Percentiles rank a stretch among this genome's conserved stretches.
Evolutionary conservation across 2,113 vertebrate species (phyloP).

Genomic region (Gavia stellata): DNA sequence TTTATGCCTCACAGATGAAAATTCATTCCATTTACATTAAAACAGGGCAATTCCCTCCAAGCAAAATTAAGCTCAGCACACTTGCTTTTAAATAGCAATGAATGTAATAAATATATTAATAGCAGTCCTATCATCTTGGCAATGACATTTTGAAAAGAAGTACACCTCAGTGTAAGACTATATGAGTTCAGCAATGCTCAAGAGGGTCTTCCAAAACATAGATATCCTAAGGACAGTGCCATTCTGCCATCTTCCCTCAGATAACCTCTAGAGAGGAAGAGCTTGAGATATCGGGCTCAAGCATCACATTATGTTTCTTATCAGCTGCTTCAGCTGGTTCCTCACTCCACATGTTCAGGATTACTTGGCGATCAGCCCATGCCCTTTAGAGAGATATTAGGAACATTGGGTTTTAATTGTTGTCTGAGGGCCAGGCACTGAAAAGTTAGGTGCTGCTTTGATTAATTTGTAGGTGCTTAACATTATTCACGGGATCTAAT

Average conservation of each 20-base stretch:
- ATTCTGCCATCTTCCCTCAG: neutral
- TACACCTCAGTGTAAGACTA: neutral
- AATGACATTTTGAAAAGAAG: neutral
- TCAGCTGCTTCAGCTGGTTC: slow-evolving; percentile 8
- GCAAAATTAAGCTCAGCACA: neutral
- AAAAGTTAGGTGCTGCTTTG: neutral
- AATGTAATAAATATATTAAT: neutral
- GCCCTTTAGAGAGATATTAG: neutral
- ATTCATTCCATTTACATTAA: neutral
- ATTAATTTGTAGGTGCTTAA: slow-evolving; percentile 13
- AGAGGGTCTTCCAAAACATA: neutral
- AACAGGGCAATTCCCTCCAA: neutral
- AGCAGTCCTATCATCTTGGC: neutral
- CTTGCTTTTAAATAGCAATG: neutral
- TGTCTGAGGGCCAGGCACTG: neutral
- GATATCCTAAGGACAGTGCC: neutral
- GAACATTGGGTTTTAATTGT: neutral
- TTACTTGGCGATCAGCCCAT: neutral
- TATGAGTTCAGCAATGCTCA: neutral
- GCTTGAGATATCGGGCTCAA: neutral
- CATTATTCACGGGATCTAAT: neutral
- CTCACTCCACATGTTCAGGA: neutral
- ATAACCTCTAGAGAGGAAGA: neutral
- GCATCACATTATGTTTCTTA: slow-evolving; percentile 15
- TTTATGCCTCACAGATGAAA: neutral